Conservation (phyloP, 2,113 vertebrate species). For the Colaptes auratus region DNA sequence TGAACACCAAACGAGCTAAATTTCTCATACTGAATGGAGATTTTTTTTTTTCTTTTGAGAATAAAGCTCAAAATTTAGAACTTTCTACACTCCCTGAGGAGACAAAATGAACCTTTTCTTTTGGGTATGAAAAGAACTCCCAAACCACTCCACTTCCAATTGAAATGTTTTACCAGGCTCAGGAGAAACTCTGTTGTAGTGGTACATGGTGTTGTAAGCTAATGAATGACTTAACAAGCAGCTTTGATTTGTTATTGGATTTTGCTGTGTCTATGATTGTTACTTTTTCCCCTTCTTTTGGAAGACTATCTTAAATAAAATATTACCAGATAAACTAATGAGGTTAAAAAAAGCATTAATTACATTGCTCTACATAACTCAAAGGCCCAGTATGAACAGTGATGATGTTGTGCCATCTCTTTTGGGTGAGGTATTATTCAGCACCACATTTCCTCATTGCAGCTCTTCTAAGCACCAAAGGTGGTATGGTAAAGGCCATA, state of each 20-base stretch:
- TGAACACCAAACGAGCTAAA: constrained; percentile 23
- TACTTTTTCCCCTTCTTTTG: neutral
- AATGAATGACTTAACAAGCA: neutral
- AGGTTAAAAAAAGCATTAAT: constrained; percentile 1
- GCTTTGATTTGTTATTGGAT: neutral
- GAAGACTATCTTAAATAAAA: neutral
- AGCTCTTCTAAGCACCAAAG: constrained; percentile 45
- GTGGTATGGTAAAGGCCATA: constrained; percentile 16
- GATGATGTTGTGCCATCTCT: constrained; percentile 55
- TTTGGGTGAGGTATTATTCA: constrained; percentile 52
- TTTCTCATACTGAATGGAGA: neutral
- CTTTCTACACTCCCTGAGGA: neutral
- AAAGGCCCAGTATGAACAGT: neutral
- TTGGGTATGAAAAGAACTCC: constrained; percentile 49
- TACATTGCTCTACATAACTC: constrained; percentile 9
- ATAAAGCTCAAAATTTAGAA: constrained; percentile 2
- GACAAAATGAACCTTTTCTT: constrained; percentile 47
- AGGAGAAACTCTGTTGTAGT: neutral
- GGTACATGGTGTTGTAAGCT: neutral
- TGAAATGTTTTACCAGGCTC: constrained; percentile 11
- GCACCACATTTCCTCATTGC: constrained; percentile 20
- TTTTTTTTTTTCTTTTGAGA: constrained; percentile 40
- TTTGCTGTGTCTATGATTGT: neutral
- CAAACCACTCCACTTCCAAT: constrained; percentile 7
- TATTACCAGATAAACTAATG: neutral